A percentile compares a stretch with the other conserved stretches of the same genome.
These are phyloP conservation scores for Tetramorium bicarinatum DNA, from an alignment of 2,888 invertebrate species.

Conservation along the genomic window DNA sequence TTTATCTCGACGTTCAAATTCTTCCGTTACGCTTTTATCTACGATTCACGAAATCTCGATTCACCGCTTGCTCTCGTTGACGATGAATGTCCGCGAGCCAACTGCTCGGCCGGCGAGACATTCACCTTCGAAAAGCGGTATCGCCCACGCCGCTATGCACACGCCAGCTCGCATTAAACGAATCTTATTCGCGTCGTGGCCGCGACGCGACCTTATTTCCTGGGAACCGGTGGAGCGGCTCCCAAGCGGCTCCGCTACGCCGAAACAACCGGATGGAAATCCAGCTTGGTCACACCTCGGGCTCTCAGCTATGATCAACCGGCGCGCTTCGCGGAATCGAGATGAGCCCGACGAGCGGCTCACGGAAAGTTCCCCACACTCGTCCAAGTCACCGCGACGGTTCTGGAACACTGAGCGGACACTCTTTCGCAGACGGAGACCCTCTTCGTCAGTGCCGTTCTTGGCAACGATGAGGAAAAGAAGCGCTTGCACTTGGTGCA, in stretches of 20 bases:
- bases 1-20: not conserved
- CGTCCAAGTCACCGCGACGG: conserved; percentile 83
- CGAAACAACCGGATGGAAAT: conserved; percentile 11
- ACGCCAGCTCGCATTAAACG: conserved; percentile 36
- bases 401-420: conserved; percentile 85
- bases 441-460: conserved; percentile 57
- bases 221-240: not conserved
- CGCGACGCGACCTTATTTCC: conserved; percentile 30
- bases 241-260: conserved; percentile 22
- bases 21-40: not conserved
- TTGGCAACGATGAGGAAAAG: conserved; percentile 71
- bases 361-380: not conserved
- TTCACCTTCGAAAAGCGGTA: conserved; percentile 40
- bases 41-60: conserved; percentile 7
- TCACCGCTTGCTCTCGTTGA: conserved; percentile 22
- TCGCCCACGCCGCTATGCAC: conserved; percentile 33
- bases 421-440: conserved; percentile 86
- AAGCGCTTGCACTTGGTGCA: conserved; percentile 65
- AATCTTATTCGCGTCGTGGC: conserved; percentile 37
- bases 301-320: not conserved
- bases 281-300: not conserved
- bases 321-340: not conserved
- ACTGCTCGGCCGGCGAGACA: conserved; percentile 32
- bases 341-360: conserved; percentile 12
- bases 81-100: conserved; percentile 29